These are phyloP conservation scores for Halcyon senegalensis DNA, from an alignment of 2,113 vertebrate species.

Conservation along the genomic window DNA sequence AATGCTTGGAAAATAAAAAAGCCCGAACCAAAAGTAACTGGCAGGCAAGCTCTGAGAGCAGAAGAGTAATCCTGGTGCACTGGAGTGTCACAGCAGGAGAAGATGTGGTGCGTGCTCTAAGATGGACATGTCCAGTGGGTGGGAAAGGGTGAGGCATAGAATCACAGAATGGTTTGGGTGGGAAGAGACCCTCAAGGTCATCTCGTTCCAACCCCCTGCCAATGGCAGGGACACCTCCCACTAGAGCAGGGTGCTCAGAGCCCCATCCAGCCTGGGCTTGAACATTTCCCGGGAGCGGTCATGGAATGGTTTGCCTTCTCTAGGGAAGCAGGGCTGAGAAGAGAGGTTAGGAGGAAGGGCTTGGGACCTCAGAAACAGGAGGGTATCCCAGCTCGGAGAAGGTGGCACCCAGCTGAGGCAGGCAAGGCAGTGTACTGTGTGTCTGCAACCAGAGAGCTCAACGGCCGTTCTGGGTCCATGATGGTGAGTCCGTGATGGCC, in stretches of 20 bases:
- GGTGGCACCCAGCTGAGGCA: not conserved
- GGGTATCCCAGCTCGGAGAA: not conserved
- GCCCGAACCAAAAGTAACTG: not conserved
- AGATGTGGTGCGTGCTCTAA: not conserved
- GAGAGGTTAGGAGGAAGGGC: not conserved
- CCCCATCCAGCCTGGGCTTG: no score
- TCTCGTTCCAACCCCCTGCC: no score
- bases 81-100: not conserved
- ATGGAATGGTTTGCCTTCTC: not conserved
- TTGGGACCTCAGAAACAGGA: not conserved
- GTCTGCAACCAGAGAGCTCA: not conserved
- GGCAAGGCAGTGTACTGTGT: no score
- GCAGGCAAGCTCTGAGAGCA: not conserved
- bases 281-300: no score
- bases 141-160: not conserved
- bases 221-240: no score
- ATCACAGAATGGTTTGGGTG: no score
- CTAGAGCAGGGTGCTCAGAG: no score
- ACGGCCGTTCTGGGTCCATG: no score
- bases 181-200: no score
- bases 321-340: not conserved
- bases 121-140: not conserved
- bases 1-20: not conserved
- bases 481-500: not conserved
- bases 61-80: not conserved